Percentiles rank a stretch among this genome's conserved stretches.
Evolutionary conservation across 2,888 invertebrate genomes (phyloP).

Genomic region (Apantesis nais): DNA sequence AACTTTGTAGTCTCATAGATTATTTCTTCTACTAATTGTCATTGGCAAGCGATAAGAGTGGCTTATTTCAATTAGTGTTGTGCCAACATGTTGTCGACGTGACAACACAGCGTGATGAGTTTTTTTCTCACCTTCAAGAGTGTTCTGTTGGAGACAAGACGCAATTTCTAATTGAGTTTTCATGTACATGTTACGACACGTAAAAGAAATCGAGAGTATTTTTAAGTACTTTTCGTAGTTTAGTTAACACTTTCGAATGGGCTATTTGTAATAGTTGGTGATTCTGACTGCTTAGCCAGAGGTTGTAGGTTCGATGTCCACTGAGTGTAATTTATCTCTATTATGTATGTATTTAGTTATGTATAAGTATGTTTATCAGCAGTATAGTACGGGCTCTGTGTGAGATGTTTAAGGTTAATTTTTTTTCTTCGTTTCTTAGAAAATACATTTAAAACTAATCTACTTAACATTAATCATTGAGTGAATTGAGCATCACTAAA

Average conservation of each 20-base stretch:
- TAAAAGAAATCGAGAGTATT: conserved; percentile 33
- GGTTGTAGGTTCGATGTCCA: not conserved
- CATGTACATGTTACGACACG: conserved; percentile 39
- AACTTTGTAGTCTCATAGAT: conserved; percentile 28
- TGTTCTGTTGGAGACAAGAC: conserved; percentile 40
- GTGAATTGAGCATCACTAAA: conserved; percentile 1
- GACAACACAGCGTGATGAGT: conserved; percentile 51
- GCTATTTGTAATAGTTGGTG: not conserved
- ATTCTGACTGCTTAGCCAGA: not conserved
- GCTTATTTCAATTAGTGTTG: conserved; percentile 62
- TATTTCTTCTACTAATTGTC: conserved; percentile 55
- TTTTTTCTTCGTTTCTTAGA: not conserved
- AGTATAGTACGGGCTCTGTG: not conserved
- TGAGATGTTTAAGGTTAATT: not conserved
- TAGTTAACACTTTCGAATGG: not conserved
- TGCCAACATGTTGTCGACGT: conserved; percentile 54
- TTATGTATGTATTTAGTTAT: too few relatives aligned
- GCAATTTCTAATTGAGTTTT: conserved; percentile 49
- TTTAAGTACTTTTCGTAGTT: conserved; percentile 6
- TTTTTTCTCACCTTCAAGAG: conserved; percentile 51
- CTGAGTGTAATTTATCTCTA: too few relatives aligned
- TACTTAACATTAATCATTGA: conserved; percentile 6
- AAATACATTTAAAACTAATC: not conserved
- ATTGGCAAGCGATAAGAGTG: conserved; percentile 61
- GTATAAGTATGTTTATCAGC: not conserved